Evolutionary conservation across 2,797 vertebrate species (phyloP).

Genomic region (Mormyrus proboscirostris): DNA sequence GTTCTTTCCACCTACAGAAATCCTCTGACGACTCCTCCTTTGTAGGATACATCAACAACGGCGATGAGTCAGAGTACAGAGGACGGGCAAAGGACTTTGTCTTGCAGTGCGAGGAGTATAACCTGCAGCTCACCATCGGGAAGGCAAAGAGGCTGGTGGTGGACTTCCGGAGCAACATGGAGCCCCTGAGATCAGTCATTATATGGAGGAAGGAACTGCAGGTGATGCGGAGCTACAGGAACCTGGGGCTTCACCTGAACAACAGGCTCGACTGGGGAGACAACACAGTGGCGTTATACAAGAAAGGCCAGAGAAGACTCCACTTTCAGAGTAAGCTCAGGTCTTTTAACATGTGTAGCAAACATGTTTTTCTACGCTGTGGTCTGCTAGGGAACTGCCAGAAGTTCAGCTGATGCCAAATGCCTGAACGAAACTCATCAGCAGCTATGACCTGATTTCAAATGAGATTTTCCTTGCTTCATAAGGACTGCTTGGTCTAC

Average conservation of each 20-base stretch:
- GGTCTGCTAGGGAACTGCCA: background rate
- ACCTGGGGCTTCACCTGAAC: background rate
- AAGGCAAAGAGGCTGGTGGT: background rate
- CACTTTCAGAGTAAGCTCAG: background rate
- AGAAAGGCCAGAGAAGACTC: background rate
- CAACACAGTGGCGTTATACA: background rate
- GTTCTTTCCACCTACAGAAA: background rate
- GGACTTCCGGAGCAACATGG: background rate
- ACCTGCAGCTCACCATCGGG: background rate
- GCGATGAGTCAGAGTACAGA: background rate
- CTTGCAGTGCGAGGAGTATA: background rate
- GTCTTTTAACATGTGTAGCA: background rate
- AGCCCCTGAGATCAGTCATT: background rate
- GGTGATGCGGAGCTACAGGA: background rate
- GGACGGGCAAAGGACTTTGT: background rate
- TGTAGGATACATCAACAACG: background rate
- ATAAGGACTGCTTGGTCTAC: background rate
- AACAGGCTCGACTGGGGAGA: background rate
- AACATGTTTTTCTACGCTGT: background rate
- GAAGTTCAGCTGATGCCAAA: background rate
- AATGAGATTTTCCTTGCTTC: background rate
- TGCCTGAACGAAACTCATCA: background rate
- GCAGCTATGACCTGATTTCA: background rate
- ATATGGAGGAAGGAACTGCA: background rate
- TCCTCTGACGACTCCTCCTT: background rate